Percentiles rank a stretch among this genome's conserved stretches.
Evolutionary conservation across 2,797 vertebrate genomes (phyloP).

Genomic region (Onychomys torridus): DNA sequence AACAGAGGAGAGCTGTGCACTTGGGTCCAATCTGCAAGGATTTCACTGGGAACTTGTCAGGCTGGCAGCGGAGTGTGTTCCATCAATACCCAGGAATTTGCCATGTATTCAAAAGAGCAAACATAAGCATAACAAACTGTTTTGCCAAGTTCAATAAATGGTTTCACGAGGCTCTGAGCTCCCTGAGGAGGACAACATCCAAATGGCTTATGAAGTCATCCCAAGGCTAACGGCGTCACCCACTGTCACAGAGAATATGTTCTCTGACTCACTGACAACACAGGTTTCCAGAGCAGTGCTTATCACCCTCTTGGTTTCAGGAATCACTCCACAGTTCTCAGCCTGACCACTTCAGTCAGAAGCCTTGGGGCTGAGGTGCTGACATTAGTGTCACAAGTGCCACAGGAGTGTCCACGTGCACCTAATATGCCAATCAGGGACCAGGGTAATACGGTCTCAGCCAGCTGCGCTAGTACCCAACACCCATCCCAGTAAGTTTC

Average conservation of each 20-base stretch:
- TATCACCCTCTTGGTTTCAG: neutral
- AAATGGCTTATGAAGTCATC: slow-evolving; percentile 40
- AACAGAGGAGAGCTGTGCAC: neutral
- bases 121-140: slow-evolving; percentile 3
- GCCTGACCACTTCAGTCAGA: slow-evolving; percentile 13
- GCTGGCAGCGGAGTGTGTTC: slow-evolving; percentile 12
- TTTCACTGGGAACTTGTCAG: neutral
- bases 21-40: neutral
- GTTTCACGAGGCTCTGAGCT: slow-evolving; percentile 42
- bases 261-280: neutral
- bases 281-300: neutral
- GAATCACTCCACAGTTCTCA: neutral
- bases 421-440: neutral
- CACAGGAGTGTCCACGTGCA: neutral
- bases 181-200: slow-evolving; percentile 55
- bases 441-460: neutral
- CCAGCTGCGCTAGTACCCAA: neutral
- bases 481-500: neutral
- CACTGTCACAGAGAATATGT: neutral
- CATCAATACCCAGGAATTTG: slow-evolving; percentile 2
- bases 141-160: slow-evolving; percentile 71
- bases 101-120: slow-evolving; percentile 53
- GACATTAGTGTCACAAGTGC: neutral
- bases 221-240: neutral
- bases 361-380: neutral